Evolutionary conservation across 1,140 invertebrate species (phyloP).

Genomic region (Drosophila tsacasi): DNA sequence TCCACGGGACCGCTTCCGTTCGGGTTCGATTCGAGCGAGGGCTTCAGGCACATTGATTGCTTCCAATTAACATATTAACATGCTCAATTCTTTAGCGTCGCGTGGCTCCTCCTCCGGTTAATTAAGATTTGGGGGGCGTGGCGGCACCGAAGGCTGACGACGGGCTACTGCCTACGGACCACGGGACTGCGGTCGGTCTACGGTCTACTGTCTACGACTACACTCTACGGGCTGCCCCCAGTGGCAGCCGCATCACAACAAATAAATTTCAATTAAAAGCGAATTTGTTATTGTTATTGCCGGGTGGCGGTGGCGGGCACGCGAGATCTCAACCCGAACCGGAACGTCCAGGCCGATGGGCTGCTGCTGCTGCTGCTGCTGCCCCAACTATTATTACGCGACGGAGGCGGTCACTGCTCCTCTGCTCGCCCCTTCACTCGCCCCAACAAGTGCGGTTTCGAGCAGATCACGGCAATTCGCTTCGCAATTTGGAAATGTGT

Average conservation of each 20-base stretch:
- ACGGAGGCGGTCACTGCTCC: slow-evolving; percentile 25
- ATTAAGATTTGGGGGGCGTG: slow-evolving; percentile 48
- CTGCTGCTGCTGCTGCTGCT: no score
- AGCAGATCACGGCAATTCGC: slow-evolving; percentile 17
- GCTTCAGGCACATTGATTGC: slow-evolving; percentile 73
- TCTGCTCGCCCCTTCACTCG: neutral
- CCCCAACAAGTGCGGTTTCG: slow-evolving; percentile 5
- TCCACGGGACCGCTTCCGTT: slow-evolving; percentile 54
- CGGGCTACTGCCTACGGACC: neutral
- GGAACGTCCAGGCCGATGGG: slow-evolving; percentile 3
- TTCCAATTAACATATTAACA: slow-evolving; percentile 64
- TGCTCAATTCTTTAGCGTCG: slow-evolving; percentile 26
- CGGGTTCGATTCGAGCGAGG: slow-evolving; percentile 40
- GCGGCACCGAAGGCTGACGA: slow-evolving; percentile 1
- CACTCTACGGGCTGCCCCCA: slow-evolving; percentile 30
- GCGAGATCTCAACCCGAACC: slow-evolving; percentile 13
- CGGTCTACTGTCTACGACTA: slow-evolving; percentile 5
- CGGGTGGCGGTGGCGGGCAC: slow-evolving; percentile 4
- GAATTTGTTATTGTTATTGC: slow-evolving; percentile 46
- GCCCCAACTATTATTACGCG: slow-evolving; percentile 21
- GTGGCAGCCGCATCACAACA: slow-evolving; percentile 50
- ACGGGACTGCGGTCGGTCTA: no score
- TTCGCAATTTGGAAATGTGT: slow-evolving; percentile 16
- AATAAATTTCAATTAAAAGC: slow-evolving; percentile 81
- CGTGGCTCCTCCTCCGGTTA: slow-evolving; percentile 48